Evolutionary conservation across 2,797 vertebrate species (phyloP).

Genomic region (Melanotaenia trifasciata): DNA sequence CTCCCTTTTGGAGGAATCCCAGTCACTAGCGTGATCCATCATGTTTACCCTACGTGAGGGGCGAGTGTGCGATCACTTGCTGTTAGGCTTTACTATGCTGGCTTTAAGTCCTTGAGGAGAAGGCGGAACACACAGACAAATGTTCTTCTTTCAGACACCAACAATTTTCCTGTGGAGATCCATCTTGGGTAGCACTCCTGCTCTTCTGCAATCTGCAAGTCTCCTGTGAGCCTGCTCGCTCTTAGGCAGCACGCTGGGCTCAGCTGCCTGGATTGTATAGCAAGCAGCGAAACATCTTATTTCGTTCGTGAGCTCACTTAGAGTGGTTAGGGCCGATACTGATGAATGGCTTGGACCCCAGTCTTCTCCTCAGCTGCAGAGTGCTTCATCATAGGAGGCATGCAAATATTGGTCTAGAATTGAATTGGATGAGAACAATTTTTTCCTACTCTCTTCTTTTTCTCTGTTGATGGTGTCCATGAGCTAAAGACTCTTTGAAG

Average conservation of each 20-base stretch:
- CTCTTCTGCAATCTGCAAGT: conserved; percentile 39
- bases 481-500: conserved; percentile 48
- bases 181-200: conserved; percentile 32
- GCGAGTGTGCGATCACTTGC: conserved; percentile 30
- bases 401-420: conserved; percentile 34
- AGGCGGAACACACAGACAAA: conserved; percentile 42
- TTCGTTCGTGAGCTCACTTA: conserved; percentile 34
- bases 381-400: conserved; percentile 29
- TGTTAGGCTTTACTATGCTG: conserved; percentile 44
- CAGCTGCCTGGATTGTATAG: conserved; percentile 32
- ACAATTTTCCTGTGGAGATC: conserved; percentile 41
- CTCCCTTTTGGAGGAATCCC: conserved; percentile 51
- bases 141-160: conserved; percentile 43
- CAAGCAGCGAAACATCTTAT: conserved; percentile 39
- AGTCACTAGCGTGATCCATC: conserved; percentile 63
- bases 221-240: conserved; percentile 55
- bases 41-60: conserved; percentile 44
- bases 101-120: conserved; percentile 57
- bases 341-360: conserved; percentile 25
- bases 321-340: conserved; percentile 37
- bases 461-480: conserved; percentile 35
- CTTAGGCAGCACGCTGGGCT: conserved; percentile 18
- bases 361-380: conserved; percentile 35
- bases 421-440: conserved; percentile 23
- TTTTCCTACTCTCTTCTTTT: neutral